A percentile compares a stretch with the other conserved stretches of the same genome.
Evolutionary conservation across 2,113 vertebrate genomes (phyloP).

Genomic region (Neoarius graeffei): DNA sequence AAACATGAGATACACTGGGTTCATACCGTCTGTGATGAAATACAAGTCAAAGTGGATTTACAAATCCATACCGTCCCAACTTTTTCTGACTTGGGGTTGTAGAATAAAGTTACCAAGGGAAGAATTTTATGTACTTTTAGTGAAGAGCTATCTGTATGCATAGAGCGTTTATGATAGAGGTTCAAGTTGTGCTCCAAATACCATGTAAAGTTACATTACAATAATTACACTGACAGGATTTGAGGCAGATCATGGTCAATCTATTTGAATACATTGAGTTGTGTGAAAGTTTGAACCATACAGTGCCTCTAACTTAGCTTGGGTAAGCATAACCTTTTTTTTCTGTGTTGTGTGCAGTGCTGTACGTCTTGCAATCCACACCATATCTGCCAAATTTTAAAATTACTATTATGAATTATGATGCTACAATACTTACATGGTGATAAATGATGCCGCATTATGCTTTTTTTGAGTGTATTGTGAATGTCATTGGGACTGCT

Average conservation of each 20-base stretch:
- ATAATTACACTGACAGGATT: not conserved
- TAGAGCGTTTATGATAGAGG: not conserved
- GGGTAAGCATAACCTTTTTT: not conserved
- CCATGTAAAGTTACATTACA: not conserved
- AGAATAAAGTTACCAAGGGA: not conserved
- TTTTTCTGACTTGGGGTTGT: no score
- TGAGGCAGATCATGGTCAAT: not conserved
- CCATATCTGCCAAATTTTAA: not conserved
- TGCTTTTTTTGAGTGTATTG: not conserved
- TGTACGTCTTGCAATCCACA: not conserved
- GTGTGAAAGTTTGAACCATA: no score
- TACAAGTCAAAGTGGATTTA: no score
- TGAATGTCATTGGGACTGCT: not conserved
- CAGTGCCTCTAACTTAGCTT: no score
- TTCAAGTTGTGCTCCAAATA: not conserved
- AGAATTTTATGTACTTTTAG: not conserved
- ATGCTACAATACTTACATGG: not conserved
- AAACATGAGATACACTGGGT: no score
- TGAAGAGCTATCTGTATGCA: not conserved
- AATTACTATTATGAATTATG: not conserved
- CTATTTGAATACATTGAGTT: no score
- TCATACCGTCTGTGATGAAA: no score
- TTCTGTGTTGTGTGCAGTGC: not conserved
- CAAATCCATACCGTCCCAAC: no score
- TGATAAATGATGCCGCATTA: not conserved